Evolutionary conservation across 2,797 vertebrate species (phyloP), one percentile per base, ranked within the genome.

Genomic region (Crax fasciolata): DNA sequence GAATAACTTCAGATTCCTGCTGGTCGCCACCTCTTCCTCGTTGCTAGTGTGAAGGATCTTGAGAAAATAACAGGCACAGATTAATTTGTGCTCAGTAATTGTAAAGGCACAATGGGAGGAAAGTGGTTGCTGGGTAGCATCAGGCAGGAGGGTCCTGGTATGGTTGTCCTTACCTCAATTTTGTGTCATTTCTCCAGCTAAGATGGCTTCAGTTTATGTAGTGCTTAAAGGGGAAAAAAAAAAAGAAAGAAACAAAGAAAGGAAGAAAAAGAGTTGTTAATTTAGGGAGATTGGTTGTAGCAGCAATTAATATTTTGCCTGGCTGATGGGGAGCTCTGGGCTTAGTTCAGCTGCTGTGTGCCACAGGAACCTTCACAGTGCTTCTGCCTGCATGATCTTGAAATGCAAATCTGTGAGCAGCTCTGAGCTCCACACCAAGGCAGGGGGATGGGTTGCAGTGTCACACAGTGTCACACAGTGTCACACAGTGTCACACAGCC

Each of bases 371-470:
- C 66, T 89, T 61, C n/a, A 63, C 61, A 63, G 93, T n/a, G 6
- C 74, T 89, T 82, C 39, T 94, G 91, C 70, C 66, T 84, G 87
- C n/a, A 0, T 55, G 73, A 84, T 75, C 75, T 76, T 46, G 11
- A 70, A 73, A 83, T 79, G 75, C 90, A 87, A 80, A 93, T 83
- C 8, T 5, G 11, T 46, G 30, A 93, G 85, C 75, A 89, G 30
- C 87, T 93, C 72, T 82, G 87, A 85, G 91, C 90, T 17, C 65
- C 44, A 2, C 11, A 32, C 46, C 2, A 0, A 68, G 91, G 90
- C 66, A 79, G 92, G 82, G 84, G 87, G 94, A 89, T 89, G 91
- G 82, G 82, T 79, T 62, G 75, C 59, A 25, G 74, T 38, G 43
- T 62, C 67, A 55, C 84, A 35, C 35, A 35, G 35, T 35, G 35